Base-by-base conservation (phyloP, 2,888 invertebrate species). In the Synergus gifuensis region DNA sequence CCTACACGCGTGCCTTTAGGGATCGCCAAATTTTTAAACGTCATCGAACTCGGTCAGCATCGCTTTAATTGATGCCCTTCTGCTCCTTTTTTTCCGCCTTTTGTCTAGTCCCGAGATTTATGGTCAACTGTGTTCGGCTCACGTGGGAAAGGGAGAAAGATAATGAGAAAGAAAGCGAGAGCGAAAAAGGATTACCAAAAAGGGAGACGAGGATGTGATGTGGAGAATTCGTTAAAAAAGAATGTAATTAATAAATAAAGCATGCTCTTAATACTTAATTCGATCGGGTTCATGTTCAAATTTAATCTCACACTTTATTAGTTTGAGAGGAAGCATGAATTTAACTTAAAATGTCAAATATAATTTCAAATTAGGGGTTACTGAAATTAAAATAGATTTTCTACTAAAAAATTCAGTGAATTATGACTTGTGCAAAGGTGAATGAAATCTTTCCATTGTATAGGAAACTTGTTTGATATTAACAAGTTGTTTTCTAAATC, bases 51-150 rank as follows among this genome's bases (percentile, higher is more conserved):
- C n/a, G 18, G 42, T 66, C 42, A 44, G 42, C 11, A 12, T 11
- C 11, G 11, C 18, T 66, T 87, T 90, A 90, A 90, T 90, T 88
- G 89, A 90, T 89, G 90, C 87, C 73, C 82, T 81, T 82, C 83
- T 84, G 18, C 11, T 85, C 85, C 84, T 87, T 89, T 88, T 88
- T 89, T 88, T 86, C 86, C 80, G 77, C 88, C 88, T 88, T 89
- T 90, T 90, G 88, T 90, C 88, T 89, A 89, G 86, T 76, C 83
- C 76, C 76, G 83, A 90, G 91, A 90, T 90, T 90, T 90, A 90
- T 88, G 86, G 85, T 84, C 84, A 83, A 85, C 12, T 22, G n/a
- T 60, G 12, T 12, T 22, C 22, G 12, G 18, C 36, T 28, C 82
- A 82, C 78, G 85, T 80, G 66, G 63, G 66, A 80, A 81, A 78